Percentiles rank a stretch among this genome's conserved stretches.
These are phyloP conservation scores for Rattus norvegicus DNA, from an alignment of 2,113 vertebrate species.

Conservation along the genomic window DNA sequence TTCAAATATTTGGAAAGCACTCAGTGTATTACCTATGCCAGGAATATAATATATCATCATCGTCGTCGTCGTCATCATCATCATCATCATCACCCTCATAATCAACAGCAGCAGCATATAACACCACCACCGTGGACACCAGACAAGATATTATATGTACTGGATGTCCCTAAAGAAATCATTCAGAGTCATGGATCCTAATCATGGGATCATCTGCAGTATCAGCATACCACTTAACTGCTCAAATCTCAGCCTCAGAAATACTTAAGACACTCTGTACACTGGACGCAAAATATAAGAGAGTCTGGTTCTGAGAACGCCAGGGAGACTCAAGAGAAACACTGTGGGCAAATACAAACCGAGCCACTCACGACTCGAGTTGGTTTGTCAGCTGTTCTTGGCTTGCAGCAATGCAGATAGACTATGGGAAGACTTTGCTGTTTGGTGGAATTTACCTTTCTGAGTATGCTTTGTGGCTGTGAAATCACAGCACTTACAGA, in stretches of 20 bases:
- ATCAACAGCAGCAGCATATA: not conserved
- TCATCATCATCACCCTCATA: not conserved
- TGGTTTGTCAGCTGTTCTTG: not conserved
- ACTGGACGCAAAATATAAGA: not conserved
- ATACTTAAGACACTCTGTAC: slow-evolving; percentile 10
- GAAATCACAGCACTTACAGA: slow-evolving; percentile 14
- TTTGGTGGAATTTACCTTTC: slow-evolving; percentile 12
- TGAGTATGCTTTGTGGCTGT: slow-evolving; percentile 22
- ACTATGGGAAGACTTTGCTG: not conserved
- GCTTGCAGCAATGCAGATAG: not conserved
- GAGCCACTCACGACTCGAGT: not conserved
- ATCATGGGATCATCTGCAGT: not conserved
- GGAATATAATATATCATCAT: slow-evolving; percentile 7
- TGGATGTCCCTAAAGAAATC: not conserved
- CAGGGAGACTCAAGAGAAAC: not conserved
- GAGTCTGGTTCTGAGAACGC: not conserved
- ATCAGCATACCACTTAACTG: not conserved
- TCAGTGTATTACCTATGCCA: not conserved
- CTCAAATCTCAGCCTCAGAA: slow-evolving; percentile 29
- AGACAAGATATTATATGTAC: slow-evolving; percentile 20
- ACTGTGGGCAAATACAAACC: slow-evolving; percentile 15
- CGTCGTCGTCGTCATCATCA: not conserved
- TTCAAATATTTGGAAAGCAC: slow-evolving; percentile 36
- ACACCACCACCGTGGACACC: not conserved
- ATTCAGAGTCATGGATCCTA: not conserved